These are phyloP conservation scores for Omphaloscelis lunosa DNA, from an alignment of 2,888 invertebrate genomes.

Conservation along the genomic window DNA sequence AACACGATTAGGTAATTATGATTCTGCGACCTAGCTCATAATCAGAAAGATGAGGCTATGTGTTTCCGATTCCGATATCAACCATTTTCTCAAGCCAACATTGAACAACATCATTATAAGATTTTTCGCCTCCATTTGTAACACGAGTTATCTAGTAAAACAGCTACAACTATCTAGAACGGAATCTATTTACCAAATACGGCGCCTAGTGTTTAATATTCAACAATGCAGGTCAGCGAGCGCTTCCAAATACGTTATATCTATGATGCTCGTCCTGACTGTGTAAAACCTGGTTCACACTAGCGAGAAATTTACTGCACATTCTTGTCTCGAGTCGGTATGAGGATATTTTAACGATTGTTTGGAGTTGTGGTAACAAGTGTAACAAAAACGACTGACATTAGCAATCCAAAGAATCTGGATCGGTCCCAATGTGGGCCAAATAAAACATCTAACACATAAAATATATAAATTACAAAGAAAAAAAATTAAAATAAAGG, in stretches of 20 bases:
- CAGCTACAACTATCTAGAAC: conserved; percentile 39
- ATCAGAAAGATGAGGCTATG: not conserved
- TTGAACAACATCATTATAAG: conserved; percentile 12
- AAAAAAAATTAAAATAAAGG: no score
- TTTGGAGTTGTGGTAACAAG: not conserved
- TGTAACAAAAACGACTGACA: not conserved
- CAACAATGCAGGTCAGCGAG: conserved; percentile 57
- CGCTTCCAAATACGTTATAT: conserved; percentile 44
- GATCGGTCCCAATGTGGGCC: not conserved
- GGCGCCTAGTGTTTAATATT: conserved; percentile 50
- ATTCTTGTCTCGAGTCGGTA: not conserved
- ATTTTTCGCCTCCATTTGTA: not conserved
- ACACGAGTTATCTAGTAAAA: conserved; percentile 37
- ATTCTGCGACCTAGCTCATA: not conserved
- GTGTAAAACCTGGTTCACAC: conserved; percentile 45
- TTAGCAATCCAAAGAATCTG: not conserved
- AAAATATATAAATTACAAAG: no score
- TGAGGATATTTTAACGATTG: not conserved
- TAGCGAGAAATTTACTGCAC: conserved; percentile 9
- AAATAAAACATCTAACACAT: not conserved
- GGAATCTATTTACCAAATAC: conserved; percentile 41
- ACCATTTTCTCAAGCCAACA: not conserved
- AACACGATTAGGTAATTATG: no score
- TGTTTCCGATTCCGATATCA: not conserved
- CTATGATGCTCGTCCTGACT: conserved; percentile 40